Evolutionary conservation across 2,888 invertebrate species (phyloP).

Genomic region (Xylocampa areola): DNA sequence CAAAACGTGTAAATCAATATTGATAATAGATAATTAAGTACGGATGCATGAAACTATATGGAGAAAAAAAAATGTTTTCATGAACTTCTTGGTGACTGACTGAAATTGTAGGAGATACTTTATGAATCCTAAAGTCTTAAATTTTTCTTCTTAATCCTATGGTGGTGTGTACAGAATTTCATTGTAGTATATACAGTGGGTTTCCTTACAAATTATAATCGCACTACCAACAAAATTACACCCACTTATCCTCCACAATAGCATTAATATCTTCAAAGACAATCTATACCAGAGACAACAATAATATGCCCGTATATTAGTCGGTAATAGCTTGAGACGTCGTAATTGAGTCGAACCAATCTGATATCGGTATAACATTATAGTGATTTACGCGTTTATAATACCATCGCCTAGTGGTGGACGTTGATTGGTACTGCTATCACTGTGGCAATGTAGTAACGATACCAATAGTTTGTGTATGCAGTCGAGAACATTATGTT

Average conservation of each 20-base stretch:
- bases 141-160: too few species aligned
- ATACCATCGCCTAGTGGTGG: conserved; percentile 49
- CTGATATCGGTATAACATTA: conserved; percentile 71
- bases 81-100: too few species aligned
- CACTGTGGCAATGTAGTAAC: conserved; percentile 15
- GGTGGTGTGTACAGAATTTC: too few species aligned
- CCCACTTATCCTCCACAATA: conserved; percentile 19
- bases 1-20: neutral
- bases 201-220: too few species aligned
- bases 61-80: too few species aligned
- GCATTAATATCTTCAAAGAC: conserved; percentile 34
- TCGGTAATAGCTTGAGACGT: conserved; percentile 75
- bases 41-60: too few species aligned
- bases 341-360: conserved; percentile 80
- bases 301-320: conserved; percentile 76
- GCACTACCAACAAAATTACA: neutral
- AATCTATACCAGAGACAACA: conserved; percentile 60
- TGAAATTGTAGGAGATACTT: too few species aligned
- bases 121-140: too few species aligned
- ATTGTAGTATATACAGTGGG: too few species aligned
- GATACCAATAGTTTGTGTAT: neutral
- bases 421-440: conserved; percentile 53
- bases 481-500: too few species aligned
- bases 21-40: neutral
- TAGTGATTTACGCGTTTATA: conserved; percentile 71